Percentiles rank a stretch among this genome's conserved stretches.
phyloP scores from a whole-genome alignment of 2,888 invertebrate species.

The Synanthedon myopaeformis region DNA sequence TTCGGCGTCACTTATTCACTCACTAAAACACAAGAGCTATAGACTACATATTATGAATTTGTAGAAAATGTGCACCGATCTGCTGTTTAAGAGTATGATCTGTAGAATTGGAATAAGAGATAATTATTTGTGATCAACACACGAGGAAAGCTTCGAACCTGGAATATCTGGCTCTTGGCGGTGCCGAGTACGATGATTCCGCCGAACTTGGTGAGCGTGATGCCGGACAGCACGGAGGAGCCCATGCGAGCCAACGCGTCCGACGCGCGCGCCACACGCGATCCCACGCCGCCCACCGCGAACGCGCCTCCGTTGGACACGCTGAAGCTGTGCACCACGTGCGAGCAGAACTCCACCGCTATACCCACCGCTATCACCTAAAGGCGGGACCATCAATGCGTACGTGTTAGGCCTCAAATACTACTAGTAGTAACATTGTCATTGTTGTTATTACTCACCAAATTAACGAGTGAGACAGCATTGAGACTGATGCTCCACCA shows the following conservation, averaged over 20 bases:
- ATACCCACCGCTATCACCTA: conserved; percentile 97
- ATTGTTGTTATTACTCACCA: conserved; percentile 58
- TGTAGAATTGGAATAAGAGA: too few species aligned
- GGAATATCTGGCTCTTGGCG: conserved; percentile 97
- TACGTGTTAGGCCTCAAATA: background rate
- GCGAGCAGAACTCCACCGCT: conserved; percentile 98
- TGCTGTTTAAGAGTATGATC: too few species aligned
- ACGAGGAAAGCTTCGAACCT: conserved; percentile 40
- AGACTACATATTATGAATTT: too few species aligned
- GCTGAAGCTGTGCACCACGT: conserved; percentile 94
- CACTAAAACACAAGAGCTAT: too few species aligned
- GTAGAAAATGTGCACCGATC: too few species aligned
- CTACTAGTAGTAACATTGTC: too few species aligned
- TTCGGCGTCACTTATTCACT: too few species aligned
- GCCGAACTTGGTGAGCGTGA: conserved; percentile 97
- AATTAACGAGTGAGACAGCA: conserved; percentile 96
- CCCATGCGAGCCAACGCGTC: conserved; percentile 93
- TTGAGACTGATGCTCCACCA: conserved; percentile 96
- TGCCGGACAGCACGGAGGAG: conserved; percentile 95
- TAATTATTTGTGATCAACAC: too few species aligned
- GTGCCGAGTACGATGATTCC: conserved; percentile 97
- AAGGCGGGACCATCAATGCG: background rate
- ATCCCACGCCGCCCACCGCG: conserved; percentile 64
- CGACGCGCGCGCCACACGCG: conserved; percentile 81
- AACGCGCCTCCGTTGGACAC: conserved; percentile 71